These are phyloP conservation scores for Sphyrna mokarran DNA, from an alignment of 2,113 vertebrate species.

Conservation along the genomic window DNA sequence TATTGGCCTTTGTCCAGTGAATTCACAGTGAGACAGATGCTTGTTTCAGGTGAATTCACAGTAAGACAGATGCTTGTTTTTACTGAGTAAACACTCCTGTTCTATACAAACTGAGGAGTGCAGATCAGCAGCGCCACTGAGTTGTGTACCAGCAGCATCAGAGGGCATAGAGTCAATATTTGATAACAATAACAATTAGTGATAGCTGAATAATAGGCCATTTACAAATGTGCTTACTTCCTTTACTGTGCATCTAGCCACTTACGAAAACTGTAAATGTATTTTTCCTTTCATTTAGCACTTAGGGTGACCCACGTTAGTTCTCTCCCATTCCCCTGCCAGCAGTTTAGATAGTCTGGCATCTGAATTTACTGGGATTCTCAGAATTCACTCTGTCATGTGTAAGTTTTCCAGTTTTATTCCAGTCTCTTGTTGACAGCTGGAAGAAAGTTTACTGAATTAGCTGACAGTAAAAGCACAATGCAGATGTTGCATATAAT, in stretches of 20 bases:
- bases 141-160: not conserved
- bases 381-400: not conserved
- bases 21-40: constrained; percentile 24
- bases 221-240: not conserved
- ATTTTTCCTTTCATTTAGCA: not conserved
- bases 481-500: not conserved
- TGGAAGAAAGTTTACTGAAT: not conserved
- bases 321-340: not conserved
- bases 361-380: not conserved
- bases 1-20: not conserved
- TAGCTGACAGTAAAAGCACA: not conserved
- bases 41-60: constrained; percentile 1
- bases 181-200: constrained; percentile 18
- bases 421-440: not conserved
- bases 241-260: not conserved
- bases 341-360: not conserved
- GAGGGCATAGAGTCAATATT: not conserved
- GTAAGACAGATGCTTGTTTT: constrained; percentile 15
- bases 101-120: not conserved
- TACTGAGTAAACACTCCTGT: not conserved
- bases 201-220: not conserved
- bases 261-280: not conserved
- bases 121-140: not conserved
- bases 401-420: not conserved
- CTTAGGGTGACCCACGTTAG: not conserved